Conservation (phyloP, 2,113 vertebrate species). For the Gobiocypris rarus region DNA sequence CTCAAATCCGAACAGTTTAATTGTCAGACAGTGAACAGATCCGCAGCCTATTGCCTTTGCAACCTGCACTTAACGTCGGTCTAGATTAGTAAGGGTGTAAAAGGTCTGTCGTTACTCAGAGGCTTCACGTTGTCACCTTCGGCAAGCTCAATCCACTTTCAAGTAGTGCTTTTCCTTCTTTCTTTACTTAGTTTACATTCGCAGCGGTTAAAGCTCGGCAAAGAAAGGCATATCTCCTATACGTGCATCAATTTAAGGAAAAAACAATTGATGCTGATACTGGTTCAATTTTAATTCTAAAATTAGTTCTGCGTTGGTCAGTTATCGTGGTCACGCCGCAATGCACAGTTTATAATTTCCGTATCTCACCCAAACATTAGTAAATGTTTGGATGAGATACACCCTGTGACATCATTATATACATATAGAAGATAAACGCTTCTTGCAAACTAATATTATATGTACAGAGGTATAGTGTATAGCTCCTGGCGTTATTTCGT, state of each 20-base stretch:
- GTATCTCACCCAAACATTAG: neutral
- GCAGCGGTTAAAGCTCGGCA: neutral
- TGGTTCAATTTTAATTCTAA: neutral
- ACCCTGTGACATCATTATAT: no score
- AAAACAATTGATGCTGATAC: neutral
- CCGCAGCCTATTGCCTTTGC: conserved; percentile 34
- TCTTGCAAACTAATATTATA: neutral
- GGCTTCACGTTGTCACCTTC: conserved; percentile 40
- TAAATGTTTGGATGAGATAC: no score
- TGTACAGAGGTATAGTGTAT: neutral
- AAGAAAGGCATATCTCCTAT: neutral
- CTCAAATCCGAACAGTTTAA: conserved; percentile 47
- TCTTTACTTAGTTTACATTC: neutral
- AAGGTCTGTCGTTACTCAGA: conserved; percentile 50
- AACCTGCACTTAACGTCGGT: conserved; percentile 45
- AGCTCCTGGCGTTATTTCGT: neutral
- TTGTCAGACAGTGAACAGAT: conserved; percentile 53
- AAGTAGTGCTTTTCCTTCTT: conserved; percentile 1
- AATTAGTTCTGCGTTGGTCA: neutral
- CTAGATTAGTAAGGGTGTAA: conserved; percentile 53
- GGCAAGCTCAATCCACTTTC: conserved; percentile 9
- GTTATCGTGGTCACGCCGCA: neutral
- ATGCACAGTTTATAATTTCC: neutral
- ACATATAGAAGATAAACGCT: no score
- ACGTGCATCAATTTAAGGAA: neutral